Base-by-base conservation (phyloP, 2,888 invertebrate genomes). In the Branchinecta sandiegonensis region DNA sequence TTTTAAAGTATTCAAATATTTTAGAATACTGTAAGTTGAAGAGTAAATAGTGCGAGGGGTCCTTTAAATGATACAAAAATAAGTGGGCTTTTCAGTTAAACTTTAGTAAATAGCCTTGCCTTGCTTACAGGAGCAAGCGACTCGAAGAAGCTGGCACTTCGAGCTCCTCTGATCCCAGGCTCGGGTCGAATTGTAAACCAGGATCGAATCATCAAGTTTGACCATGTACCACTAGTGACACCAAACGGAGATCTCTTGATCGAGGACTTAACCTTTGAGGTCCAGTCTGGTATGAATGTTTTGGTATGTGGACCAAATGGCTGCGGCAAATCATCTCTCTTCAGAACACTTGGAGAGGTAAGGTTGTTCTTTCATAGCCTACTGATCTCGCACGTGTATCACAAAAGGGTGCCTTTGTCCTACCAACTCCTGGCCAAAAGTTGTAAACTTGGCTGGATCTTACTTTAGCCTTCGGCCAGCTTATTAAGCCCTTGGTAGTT, bases 241-340 rank as follows among this genome's bases (percentile, higher is more conserved):
- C 99, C 99, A 3, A 97, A 96, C 76, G 97, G 97, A 0, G 97
- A 99, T 78, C 83, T 97, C 10, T 85, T 99, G 63, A 86, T 97
- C 50, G 85, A 87, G 77, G 69, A 72, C 65, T 48, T 73, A 66
- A 71, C 84, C 65, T 93, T 99, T 76, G 93, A 94, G 83, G 94
- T 94, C 68, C 86, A 86, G 73, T 94, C 94, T 0, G 96, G 96
- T 63, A 90, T 90, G 81, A 97, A 97, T 80, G 94, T 97, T 0
- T 79, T 97, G n/a, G 94, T 97, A 0, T 96, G 95, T 77, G 97
- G 97, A 0, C 97, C 97, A 4, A 99, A 99, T 78, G 97, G 99
- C 1, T 94, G 96, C 78, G 97, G 97, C 66, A 99, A 99, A 79
- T 94, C 94, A 68, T 96, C 95, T 1, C 82, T 99, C 74, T 99